These are phyloP conservation scores for Thymelicus acteon DNA, from an alignment of 2,888 invertebrate genomes.

Conservation along the genomic window DNA sequence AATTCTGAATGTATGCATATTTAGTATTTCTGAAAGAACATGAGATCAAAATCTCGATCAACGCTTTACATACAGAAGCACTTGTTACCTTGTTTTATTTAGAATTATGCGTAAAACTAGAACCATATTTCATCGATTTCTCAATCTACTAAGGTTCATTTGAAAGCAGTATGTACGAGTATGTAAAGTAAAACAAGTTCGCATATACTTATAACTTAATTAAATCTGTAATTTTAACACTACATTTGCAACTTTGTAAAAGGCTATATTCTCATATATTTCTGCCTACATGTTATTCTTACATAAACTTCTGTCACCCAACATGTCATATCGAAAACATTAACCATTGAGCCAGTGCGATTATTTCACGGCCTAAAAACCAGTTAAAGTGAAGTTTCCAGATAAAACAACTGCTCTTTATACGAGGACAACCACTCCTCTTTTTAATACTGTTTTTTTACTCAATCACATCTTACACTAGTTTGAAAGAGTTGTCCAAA, in stretches of 20 bases:
- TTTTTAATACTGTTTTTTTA: conserved; percentile 50
- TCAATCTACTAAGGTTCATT: conserved; percentile 27
- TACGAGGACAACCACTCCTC: conserved; percentile 70
- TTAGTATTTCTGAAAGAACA: too few relatives aligned
- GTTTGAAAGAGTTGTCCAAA: conserved; percentile 1
- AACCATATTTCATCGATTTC: conserved; percentile 28
- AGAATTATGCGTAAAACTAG: conserved; percentile 8
- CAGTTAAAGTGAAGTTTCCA: conserved; percentile 6
- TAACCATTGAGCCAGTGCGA: not conserved
- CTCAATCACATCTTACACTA: conserved; percentile 8
- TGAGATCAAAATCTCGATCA: conserved; percentile 5
- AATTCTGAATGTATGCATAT: too few relatives aligned
- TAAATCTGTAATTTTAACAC: conserved; percentile 1
- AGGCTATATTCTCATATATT: too few relatives aligned
- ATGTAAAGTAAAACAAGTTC: not conserved
- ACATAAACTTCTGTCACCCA: not conserved
- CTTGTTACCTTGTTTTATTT: not conserved
- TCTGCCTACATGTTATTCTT: not conserved
- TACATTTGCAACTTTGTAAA: conserved; percentile 13
- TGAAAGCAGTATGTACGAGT: conserved; percentile 22
- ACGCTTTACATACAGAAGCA: conserved; percentile 6
- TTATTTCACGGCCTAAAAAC: conserved; percentile 26
- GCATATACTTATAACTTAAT: not conserved
- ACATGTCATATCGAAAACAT: conserved; percentile 1
- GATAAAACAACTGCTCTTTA: conserved; percentile 66